Base-by-base conservation (phyloP, 2,888 invertebrate species). In the Tenthredo mesomela region DNA sequence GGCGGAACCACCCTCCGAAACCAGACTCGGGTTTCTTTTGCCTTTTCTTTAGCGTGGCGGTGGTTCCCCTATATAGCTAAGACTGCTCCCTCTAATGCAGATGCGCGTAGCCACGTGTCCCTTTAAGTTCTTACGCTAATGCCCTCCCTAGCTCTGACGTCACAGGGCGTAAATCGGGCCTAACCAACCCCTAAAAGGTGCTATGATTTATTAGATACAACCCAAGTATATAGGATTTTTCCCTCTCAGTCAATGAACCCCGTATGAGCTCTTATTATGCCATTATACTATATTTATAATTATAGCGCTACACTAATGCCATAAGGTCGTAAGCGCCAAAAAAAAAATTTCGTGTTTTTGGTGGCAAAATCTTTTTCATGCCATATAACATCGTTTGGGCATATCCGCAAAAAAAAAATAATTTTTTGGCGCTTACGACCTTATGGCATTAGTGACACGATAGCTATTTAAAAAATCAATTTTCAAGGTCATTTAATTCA, bases 1-100 rank as follows among this genome's bases (percentile, higher is more conserved):
- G 85, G 82, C 85, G 85, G 85, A 85, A 85, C 85, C 40, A 82
- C 85, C 82, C 85, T 84, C 85, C 73, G 21, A 67, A 85, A 82
- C 70, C 50, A 71, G 84, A 50, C 43, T 54, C 77, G 77, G 33
- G 29, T 80, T 80, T 61, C 61, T 80, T 80, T 80, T 61, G 61
- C 50, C 82, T 82, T 80, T 71, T 65, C 85, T 82, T 82, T 80
- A 10, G 54, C 70, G 85, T 21, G 85, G 85, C 15, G 85, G 80
- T 80, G 80, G 80, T 80, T 80, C 40, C 65, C 80, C 80, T 21
- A 61, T 10, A 15, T 10, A 15, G 37, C 29, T 37, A 12, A 18
- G 15, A n/a, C 80, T 7, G 37, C 1, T 37, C 54, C 54, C 61
- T 58, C 18, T 25, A 67, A 25, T 33, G 67, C 67, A 33, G 21